Base-by-base conservation (phyloP, 2,888 invertebrate genomes). In the Augochlorella aurata region DNA sequence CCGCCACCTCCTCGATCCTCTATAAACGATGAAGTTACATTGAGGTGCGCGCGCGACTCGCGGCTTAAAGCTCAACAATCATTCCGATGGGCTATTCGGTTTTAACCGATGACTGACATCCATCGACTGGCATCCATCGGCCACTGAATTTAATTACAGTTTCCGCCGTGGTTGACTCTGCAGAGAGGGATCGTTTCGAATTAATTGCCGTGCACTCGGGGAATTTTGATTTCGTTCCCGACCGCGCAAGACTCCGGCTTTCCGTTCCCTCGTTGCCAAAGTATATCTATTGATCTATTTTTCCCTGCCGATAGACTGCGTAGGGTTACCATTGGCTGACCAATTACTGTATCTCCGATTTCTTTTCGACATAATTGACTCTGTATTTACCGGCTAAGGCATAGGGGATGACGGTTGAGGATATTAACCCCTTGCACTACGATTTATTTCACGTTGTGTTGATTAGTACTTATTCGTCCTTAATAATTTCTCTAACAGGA, bases 51-150 rank as follows among this genome's bases (percentile, higher is more conserved):
- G 74, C 38, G 75, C 72, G 49, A 75, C 63, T 70, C 77, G 12
- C 61, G 72, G 69, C 72, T 83, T 80, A 83, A 83, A 83, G 67
- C 58, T 78, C 77, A 74, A 85, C 80, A 80, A 82, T 83, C 80
- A 70, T 67, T 49, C 54, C 45, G 16, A 70, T 65, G 52, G 58
- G 76, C 77, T 79, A 81, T 81, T 81, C 71, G 21, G 29, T 16
- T 69, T 38, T 69, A 69, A 50, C 52, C 68, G 49, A 50, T 68
- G 68, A 68, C 16, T 68, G 49, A 50, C 68, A 24, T 58, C 58
- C 29, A 29, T 29, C 58, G 58, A 14, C 5, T 61, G 7, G 61
- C 21, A 61, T 61, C 14, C 68, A 68, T 49, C 68, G 49, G 49
- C 24, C 16, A 50, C 29, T 29, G 68, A 68, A 68, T 68, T 68